These are phyloP conservation scores for Graptemys geographica DNA, from an alignment of 2,797 vertebrate species.

Conservation along the genomic window DNA sequence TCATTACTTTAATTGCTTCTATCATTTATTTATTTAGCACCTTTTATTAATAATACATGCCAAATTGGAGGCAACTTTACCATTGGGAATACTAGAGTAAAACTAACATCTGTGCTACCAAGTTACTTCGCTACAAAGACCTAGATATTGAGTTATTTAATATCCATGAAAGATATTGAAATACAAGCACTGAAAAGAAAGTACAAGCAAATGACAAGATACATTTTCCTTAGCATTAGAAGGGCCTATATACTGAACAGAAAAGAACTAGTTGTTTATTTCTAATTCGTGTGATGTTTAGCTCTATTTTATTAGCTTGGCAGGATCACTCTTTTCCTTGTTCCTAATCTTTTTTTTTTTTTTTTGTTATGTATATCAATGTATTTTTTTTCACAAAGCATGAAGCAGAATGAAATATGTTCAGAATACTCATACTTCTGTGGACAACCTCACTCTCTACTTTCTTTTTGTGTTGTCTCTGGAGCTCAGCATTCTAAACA, in stretches of 20 bases:
- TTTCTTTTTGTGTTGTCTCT: neutral
- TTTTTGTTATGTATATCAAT: neutral
- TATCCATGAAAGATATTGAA: conserved; percentile 5
- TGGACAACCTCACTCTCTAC: neutral
- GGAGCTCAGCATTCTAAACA: neutral
- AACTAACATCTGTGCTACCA: conserved; percentile 55
- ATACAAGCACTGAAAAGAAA: conserved; percentile 12
- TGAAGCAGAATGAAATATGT: neutral
- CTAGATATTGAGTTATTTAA: conserved; percentile 62
- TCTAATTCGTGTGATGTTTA: neutral
- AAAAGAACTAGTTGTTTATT: neutral
- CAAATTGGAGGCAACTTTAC: conserved; percentile 46
- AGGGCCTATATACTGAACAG: neutral
- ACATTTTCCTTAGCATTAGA: neutral
- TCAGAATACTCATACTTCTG: neutral
- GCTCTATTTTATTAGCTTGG: neutral
- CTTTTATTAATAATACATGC: conserved; percentile 70
- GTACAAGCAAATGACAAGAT: neutral
- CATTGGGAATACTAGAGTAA: conserved; percentile 57
- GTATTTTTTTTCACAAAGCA: neutral
- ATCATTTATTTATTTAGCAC: conserved; percentile 67
- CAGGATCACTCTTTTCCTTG: neutral
- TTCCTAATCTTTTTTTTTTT: neutral
- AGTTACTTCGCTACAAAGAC: conserved; percentile 47
- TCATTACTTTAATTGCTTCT: conserved; percentile 27